Percentiles rank a stretch among this genome's conserved stretches.
phyloP scores from a whole-genome alignment of 2,888 invertebrate genomes.

The Vanessa cardui region DNA sequence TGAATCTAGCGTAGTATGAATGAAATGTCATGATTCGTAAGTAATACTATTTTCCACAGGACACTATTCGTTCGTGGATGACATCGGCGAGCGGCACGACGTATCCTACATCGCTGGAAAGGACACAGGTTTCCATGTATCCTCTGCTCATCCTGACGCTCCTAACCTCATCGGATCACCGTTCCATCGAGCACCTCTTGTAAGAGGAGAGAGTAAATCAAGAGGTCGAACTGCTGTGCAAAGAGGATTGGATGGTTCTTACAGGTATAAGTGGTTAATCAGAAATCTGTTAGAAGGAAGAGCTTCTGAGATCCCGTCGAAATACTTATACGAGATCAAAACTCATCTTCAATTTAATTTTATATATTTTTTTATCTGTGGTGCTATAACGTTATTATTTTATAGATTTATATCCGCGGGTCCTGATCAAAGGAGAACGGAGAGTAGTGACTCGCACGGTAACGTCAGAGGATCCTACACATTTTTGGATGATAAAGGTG shows the following conservation, averaged over 20 bases:
- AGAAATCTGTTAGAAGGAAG: neutral
- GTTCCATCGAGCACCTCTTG: slow-evolving; percentile 85
- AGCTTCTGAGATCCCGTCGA: neutral
- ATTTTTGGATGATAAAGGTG: slow-evolving; percentile 90
- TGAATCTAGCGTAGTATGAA: no score
- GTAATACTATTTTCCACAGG: slow-evolving; percentile 60
- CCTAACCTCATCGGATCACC: slow-evolving; percentile 85
- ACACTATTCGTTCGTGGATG: slow-evolving; percentile 88
- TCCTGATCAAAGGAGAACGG: slow-evolving; percentile 89
- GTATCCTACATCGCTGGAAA: slow-evolving; percentile 90
- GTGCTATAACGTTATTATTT: slow-evolving; percentile 2
- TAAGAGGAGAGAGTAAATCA: slow-evolving; percentile 84
- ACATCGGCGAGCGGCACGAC: slow-evolving; percentile 88
- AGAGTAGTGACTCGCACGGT: slow-evolving; percentile 87
- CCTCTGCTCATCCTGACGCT: slow-evolving; percentile 86
- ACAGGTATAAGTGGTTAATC: slow-evolving; percentile 70
- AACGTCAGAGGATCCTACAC: slow-evolving; percentile 90
- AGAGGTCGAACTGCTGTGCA: slow-evolving; percentile 89
- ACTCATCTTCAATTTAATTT: no score
- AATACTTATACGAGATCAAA: no score
- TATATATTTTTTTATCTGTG: neutral
- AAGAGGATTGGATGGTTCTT: slow-evolving; percentile 88
- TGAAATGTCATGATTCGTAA: no score
- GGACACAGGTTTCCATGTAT: slow-evolving; percentile 89
- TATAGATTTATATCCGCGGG: slow-evolving; percentile 88